A percentile compares a stretch with the other conserved stretches of the same genome.
phyloP scores from a whole-genome alignment of 1,140 invertebrate species.

The Saxidomus purpurata region DNA sequence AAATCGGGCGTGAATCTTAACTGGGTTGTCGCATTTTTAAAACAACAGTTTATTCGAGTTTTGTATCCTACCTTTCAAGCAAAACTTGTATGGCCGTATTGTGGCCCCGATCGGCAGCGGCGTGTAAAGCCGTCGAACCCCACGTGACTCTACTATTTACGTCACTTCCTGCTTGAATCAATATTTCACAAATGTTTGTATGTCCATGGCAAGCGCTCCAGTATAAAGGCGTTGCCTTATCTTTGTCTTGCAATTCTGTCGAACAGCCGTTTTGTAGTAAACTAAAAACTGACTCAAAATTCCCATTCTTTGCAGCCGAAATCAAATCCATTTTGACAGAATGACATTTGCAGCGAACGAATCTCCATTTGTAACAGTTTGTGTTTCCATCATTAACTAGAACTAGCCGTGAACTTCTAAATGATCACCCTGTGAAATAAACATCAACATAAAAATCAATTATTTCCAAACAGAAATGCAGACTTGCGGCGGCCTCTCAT shows the following conservation, averaged over 20 bases:
- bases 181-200: conserved; percentile 68
- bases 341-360: background rate
- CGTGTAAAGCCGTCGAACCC: conserved; percentile 78
- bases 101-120: conserved; percentile 75
- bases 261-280: conserved; percentile 51
- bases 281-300: conserved; percentile 37
- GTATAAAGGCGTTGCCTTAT: conserved; percentile 75
- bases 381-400: background rate
- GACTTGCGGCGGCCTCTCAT: no score
- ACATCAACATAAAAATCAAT: no score
- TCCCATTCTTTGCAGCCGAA: conserved; percentile 63
- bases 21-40: no score
- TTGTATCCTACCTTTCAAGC: conserved; percentile 72
- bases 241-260: conserved; percentile 62
- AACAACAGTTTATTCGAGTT: no score
- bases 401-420: no score
- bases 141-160: conserved; percentile 73
- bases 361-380: background rate
- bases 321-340: conserved; percentile 59
- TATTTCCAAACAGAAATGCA: no score
- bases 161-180: conserved; percentile 73
- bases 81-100: conserved; percentile 71
- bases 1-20: no score
- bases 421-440: no score
- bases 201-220: conserved; percentile 79